phyloP scores from a whole-genome alignment of 2,797 vertebrate genomes.

The Eremophila alpestris region DNA sequence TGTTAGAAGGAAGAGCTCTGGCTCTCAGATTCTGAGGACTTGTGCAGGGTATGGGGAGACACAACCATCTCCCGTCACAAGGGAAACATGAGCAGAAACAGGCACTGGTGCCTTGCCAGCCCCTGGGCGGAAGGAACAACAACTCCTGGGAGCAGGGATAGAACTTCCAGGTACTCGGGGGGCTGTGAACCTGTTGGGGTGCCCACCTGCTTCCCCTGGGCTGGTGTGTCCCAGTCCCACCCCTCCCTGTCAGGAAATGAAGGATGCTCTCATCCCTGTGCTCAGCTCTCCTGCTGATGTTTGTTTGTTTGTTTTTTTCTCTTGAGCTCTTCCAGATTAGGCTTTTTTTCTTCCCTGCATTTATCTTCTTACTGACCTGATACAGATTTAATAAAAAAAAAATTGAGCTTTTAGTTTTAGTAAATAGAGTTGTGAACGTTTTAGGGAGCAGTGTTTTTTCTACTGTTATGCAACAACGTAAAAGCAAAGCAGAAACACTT shows the following conservation, averaged over 20 bases:
- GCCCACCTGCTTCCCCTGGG: not conserved
- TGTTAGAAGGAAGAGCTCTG: not conserved
- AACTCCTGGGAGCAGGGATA: not conserved
- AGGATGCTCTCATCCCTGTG: not conserved
- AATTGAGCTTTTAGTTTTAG: not conserved
- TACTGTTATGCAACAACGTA: not conserved
- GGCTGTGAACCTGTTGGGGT: not conserved
- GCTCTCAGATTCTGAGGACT: not conserved
- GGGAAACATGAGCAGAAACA: accelerated
- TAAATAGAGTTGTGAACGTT: not conserved
- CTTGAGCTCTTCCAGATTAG: not conserved
- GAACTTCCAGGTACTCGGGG: accelerated
- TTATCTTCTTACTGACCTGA: slow-evolving; percentile 2
- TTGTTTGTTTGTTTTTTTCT: not conserved
- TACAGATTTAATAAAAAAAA: not conserved
- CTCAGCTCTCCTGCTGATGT: not conserved
- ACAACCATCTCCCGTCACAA: accelerated
- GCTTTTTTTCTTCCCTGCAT: not conserved
- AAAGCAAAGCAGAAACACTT: not conserved
- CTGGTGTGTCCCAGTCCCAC: not conserved
- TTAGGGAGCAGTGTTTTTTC: not conserved
- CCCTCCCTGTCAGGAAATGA: not conserved
- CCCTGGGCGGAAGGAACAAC: not conserved
- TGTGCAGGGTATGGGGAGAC: not conserved
- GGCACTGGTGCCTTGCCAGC: not conserved